These are phyloP conservation scores for Apodemia mormo DNA, from an alignment of 2,888 invertebrate species.

Conservation along the genomic window DNA sequence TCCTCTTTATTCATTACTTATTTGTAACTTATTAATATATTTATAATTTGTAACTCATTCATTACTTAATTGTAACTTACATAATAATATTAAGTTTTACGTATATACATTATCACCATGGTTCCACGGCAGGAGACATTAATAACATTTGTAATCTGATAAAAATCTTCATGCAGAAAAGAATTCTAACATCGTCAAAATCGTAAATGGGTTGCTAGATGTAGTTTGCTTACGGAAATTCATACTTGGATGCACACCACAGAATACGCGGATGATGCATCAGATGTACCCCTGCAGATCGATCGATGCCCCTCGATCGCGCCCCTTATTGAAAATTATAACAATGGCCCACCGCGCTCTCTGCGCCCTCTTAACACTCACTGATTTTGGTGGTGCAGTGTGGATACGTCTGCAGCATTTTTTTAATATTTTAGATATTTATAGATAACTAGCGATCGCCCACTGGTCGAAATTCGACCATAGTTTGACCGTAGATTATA, in stretches of 20 bases:
- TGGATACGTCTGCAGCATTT: constrained; percentile 56
- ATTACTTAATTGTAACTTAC: no score
- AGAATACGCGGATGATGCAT: constrained; percentile 50
- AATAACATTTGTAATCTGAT: no score
- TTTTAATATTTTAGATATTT: background rate
- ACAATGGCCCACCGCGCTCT: constrained; percentile 73
- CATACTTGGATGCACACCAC: constrained; percentile 74
- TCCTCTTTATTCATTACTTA: no score
- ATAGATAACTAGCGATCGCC: background rate
- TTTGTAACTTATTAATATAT: no score
- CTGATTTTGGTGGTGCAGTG: constrained; percentile 72
- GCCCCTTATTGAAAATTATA: constrained; percentile 82
- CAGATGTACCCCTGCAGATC: constrained; percentile 53
- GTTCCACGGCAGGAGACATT: no score
- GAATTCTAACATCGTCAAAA: no score
- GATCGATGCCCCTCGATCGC: constrained; percentile 80
- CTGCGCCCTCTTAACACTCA: constrained; percentile 78
- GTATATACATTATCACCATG: no score
- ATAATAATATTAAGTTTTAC: no score
- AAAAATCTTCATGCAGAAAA: no score
- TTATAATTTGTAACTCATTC: no score
- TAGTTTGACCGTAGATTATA: no score
- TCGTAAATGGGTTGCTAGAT: background rate
- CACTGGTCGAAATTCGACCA: no score
- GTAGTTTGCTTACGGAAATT: constrained; percentile 51